Base-by-base conservation (phyloP, 1,140 invertebrate species). In the Leguminivora glycinivorella region DNA sequence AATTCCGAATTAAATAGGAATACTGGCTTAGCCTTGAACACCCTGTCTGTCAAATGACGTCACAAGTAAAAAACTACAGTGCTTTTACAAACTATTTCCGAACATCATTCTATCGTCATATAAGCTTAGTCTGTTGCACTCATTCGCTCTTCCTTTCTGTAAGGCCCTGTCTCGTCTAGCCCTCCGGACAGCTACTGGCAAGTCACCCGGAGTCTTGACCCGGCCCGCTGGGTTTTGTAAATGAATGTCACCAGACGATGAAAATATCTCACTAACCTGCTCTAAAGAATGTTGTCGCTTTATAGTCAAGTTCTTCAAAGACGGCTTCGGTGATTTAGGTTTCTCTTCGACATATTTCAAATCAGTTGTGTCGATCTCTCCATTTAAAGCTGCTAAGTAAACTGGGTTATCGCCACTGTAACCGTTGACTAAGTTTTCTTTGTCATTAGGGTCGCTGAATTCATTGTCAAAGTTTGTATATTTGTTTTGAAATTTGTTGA, bases 41-140 rank as follows among this genome's bases (percentile, higher is more conserved):
- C 17, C 47, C 47, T 19, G 47, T 19, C 14, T 19, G 7, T 52
- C 6, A 63, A 31, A 31, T 29, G 26, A 34, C 58, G 58, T 29
- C 26, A 63, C 34, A 66, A 66, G 24, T 56, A 67, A 25, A 22
- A 63, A 71, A 38, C 56, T 71, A 58, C 47, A 66, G 40, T 43
- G 19, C 12, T 19, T 24, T 66, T 84, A 92, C 70, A 92, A 76
- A 76, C 88, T 92, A 74, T 92, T 92, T 1, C 91, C 92, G 52
- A 92, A 92, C 96, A 97, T 98, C 92, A 97, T 96, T 31, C 96
- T 92, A 81, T 98, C 97, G 80, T 97, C 96, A 81, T 97, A 97
- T 2, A 97, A 86, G 14, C 96, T 97, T 75, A 97, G 94, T 71
- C 96, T 93, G 80, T 94, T 92, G 70, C 84, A 88, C 24, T 89